Base-by-base conservation (phyloP, 2,797 vertebrate genomes). In the Dendrocincla tyrannina region DNA sequence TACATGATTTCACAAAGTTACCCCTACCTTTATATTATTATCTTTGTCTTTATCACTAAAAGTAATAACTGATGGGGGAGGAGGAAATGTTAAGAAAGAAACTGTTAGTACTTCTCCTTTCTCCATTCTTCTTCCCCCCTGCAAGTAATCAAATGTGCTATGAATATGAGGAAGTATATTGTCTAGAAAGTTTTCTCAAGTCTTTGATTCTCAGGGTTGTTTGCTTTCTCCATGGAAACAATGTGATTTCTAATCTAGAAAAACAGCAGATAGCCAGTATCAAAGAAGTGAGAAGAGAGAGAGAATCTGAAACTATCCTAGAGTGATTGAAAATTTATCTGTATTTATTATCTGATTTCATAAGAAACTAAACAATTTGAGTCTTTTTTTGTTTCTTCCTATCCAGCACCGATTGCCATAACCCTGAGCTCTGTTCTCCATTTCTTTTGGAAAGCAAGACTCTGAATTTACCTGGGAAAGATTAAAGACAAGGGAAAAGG, bases 311-410 rank as follows among this genome's bases (percentile, higher is more conserved):
- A 79, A 64, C n/a, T 68, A 13, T 88, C 69, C 70, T 55, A 28
- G 15, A 73, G 32, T 68, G 80, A 94, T 44, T 50, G 76, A 60
- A 91, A 93, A 88, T 55, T 35, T 86, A 75, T 90, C 85, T 93
- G 7, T 60, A n/a, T 75, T 63, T 93, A 58, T 89, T 74, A 89
- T 80, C 28, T 64, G 39, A 60, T 42, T 42, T 88, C 58, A 52
- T 79, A 63, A 75, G 66, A 74, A 81, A 72, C 70, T 62, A 56
- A 93, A 83, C 23, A 30, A 22, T 87, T 77, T 59, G 7, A 96
- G 42, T 50, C 4, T 11, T 44, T 44, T 46, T 46, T 53, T 33
- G 8, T 35, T 84, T 49, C 11, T 52, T 53, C 42, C 42, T 77
- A 13, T 74, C 20, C 20, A 25, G 10, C 75, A 69, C 24, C 37